Percentiles rank a stretch among this genome's conserved stretches.
phyloP scores from a whole-genome alignment of 2,888 invertebrate genomes.

The Trachelus troglodyta region DNA sequence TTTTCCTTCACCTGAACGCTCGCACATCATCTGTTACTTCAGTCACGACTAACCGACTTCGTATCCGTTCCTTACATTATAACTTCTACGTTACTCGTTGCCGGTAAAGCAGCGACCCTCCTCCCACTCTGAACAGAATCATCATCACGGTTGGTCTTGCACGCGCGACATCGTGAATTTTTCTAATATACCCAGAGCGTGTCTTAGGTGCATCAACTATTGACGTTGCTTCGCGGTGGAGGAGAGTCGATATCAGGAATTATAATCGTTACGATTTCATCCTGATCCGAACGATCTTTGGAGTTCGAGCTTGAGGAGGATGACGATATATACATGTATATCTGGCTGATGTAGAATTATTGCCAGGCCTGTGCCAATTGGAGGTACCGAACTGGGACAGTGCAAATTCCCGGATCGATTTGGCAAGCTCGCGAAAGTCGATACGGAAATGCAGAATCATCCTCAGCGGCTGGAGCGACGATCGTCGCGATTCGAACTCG shows the following conservation, averaged over 20 bases:
- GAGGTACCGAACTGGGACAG: slow-evolving; percentile 8
- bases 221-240: neutral
- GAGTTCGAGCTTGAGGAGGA: neutral
- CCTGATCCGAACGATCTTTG: neutral
- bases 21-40: neutral
- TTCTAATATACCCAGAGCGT: neutral
- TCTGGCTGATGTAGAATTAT: neutral
- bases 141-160: neutral
- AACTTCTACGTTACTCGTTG: neutral
- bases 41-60: neutral
- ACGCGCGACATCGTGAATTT: neutral
- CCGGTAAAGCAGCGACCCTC: neutral
- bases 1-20: neutral
- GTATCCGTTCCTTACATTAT: neutral
- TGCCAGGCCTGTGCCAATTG: neutral
- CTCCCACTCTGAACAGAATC: neutral
- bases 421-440: slow-evolving; percentile 30
- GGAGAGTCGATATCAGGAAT: neutral
- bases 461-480: neutral
- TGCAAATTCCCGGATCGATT: slow-evolving; percentile 31
- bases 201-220: neutral
- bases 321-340: neutral
- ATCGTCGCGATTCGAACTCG: neutral
- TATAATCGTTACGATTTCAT: neutral
- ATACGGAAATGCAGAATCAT: neutral